phyloP scores from a whole-genome alignment of 1,140 invertebrate genomes.

The Cydia pomonella region DNA sequence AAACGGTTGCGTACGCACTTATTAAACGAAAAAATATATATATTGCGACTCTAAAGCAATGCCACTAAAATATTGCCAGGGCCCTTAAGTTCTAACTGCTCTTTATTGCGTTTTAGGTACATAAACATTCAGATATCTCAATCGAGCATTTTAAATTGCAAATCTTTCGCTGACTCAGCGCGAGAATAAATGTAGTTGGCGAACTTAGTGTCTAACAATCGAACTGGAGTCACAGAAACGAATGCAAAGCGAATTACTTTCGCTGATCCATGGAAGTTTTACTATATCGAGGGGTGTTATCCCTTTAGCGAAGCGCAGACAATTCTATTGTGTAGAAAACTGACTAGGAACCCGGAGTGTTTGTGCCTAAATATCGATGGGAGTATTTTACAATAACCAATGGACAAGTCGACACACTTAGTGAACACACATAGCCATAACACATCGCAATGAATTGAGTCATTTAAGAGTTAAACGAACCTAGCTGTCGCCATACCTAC shows the following conservation, averaged over 20 bases:
- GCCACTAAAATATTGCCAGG: background rate
- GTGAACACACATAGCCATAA: no score
- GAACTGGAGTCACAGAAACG: conserved; percentile 37
- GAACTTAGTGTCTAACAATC: conserved; percentile 16
- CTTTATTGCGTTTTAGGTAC: background rate
- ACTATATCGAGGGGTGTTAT: conserved; percentile 58
- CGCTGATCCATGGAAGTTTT: conserved; percentile 54
- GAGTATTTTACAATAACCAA: no score
- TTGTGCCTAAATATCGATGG: no score
- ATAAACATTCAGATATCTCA: conserved; percentile 13
- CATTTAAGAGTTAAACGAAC: no score
- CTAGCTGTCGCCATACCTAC: no score
- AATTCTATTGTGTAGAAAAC: background rate
- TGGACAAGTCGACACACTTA: no score
- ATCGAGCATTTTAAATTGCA: conserved; percentile 14
- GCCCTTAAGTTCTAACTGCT: background rate
- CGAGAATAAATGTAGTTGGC: conserved; percentile 22
- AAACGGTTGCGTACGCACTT: no score
- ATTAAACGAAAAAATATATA: no score
- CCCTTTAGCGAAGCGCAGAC: conserved; percentile 52
- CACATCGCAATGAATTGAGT: no score
- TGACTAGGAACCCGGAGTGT: background rate
- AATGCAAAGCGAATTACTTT: conserved; percentile 51
- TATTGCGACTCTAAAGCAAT: background rate
- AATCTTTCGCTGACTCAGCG: conserved; percentile 11